phyloP scores from a whole-genome alignment of 2,888 invertebrate genomes.

The Xestia sexstrigata region DNA sequence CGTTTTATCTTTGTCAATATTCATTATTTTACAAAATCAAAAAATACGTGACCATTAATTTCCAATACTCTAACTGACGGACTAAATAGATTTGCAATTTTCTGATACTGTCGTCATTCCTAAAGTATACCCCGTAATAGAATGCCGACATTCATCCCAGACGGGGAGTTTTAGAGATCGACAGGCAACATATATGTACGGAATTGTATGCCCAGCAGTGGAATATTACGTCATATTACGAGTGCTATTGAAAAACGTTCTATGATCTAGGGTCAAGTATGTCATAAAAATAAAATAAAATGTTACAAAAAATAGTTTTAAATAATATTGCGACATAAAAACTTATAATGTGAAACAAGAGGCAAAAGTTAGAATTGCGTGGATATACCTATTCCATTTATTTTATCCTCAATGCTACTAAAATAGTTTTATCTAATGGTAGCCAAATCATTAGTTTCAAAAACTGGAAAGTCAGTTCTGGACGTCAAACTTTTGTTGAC shows the following conservation, averaged over 20 bases:
- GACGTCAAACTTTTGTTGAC: too few relatives aligned
- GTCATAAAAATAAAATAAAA: constrained; percentile 12
- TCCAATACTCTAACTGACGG: too few relatives aligned
- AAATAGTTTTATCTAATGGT: background rate
- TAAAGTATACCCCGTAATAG: too few relatives aligned
- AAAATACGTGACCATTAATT: too few relatives aligned
- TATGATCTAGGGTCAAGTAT: background rate
- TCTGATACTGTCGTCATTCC: too few relatives aligned
- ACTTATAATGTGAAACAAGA: background rate
- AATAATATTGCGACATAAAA: background rate
- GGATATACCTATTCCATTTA: background rate
- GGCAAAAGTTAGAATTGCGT: background rate
- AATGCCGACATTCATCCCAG: background rate
- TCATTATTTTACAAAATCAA: too few relatives aligned
- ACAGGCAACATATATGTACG: background rate
- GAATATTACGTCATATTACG: background rate
- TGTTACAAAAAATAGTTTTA: background rate
- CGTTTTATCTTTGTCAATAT: too few relatives aligned
- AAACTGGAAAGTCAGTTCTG: background rate
- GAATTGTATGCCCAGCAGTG: background rate
- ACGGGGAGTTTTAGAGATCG: background rate
- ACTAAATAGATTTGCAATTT: too few relatives aligned
- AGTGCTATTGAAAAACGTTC: background rate
- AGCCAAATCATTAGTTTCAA: background rate
- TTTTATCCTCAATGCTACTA: background rate